Evolutionary conservation across 2,113 vertebrate genomes (phyloP), one percentile per base, ranked within the genome.

Genomic region (Asarcornis scutulata): DNA sequence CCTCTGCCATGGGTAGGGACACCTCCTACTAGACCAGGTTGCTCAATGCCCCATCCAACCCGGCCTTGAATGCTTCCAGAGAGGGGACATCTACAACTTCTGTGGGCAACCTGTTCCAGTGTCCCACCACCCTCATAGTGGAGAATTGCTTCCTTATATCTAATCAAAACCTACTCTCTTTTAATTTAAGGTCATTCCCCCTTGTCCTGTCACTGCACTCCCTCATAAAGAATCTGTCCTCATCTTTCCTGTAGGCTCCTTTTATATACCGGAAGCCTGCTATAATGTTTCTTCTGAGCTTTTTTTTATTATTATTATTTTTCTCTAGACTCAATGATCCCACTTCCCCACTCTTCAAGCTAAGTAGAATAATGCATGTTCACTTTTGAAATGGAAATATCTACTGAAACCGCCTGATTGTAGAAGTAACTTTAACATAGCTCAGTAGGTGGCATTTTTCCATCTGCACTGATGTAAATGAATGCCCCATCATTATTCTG

Each of bases 301-400:
- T 26, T 63, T 26, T 9, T 13, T 40, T 40, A 13, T 40, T 40
- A 11, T 40, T 40, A 40, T 40, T 40, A 40, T 13, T 40, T 15
- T 63, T 40, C 25, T 63, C 25, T 40, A 38, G 16, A 17, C 15
- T 63, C 38, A 63, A 40, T 29, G 26, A 63, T 17, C 3, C 38
- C 16, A 63, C 36, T 90, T 91, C 16, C 44, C 4, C 21, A 48
- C 32, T 29, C 73, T 72, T 89, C 26, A 89, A 48, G 25, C 21
- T 78, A 29, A 3, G 9, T 29, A 52, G 55, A 88, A 44, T 23
- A 38, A 2, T 26, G 8, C 0, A 0, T 62, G 6, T 22, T 82
- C 17, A 27, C 15, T 82, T 67, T 68, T 79, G 38, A 86, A 88
- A 91, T 52, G 13, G 29, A 86, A 84, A 75, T 84, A 59, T 3